Evolutionary conservation across 1,140 invertebrate genomes (phyloP).

Genomic region (Cylas formicarius): DNA sequence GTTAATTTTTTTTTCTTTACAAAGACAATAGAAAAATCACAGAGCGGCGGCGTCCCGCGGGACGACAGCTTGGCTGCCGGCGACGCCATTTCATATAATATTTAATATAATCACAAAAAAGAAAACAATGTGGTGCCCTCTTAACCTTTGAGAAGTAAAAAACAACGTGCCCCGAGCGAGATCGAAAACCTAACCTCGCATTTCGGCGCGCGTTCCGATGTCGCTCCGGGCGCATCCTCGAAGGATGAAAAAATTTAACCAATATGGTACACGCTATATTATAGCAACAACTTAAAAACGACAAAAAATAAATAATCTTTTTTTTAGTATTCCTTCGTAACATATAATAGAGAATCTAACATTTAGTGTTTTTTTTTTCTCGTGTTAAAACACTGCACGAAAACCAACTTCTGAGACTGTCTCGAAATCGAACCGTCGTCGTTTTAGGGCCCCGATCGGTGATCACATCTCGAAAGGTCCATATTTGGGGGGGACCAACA

Average conservation of each 20-base stretch:
- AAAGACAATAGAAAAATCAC: constrained; percentile 29
- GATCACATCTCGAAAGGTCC: no score
- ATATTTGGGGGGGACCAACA: no score
- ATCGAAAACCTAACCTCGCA: constrained; percentile 13
- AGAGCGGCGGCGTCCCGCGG: constrained; percentile 18
- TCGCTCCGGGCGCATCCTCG: constrained; percentile 6
- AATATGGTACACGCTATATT: constrained; percentile 10
- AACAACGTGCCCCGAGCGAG: constrained; percentile 4
- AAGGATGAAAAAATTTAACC: constrained; percentile 11
- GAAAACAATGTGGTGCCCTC: constrained; percentile 28
- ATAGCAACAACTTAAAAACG: constrained; percentile 30
- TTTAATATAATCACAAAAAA: constrained; percentile 27
- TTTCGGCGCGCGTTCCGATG: constrained; percentile 10
- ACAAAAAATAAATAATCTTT: constrained; percentile 31
- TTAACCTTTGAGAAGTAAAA: constrained; percentile 18
- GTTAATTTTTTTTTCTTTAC: constrained; percentile 23
- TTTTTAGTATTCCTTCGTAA: constrained; percentile 34
- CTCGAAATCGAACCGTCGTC: constrained; percentile 24
- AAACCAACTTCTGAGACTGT: constrained; percentile 33
- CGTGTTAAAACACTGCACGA: constrained; percentile 36
- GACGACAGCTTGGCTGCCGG: constrained; percentile 11
- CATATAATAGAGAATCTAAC: constrained; percentile 41
- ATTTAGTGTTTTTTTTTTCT: constrained; percentile 34
- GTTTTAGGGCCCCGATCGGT: constrained; percentile 20
- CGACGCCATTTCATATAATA: constrained; percentile 18